These are phyloP conservation scores for Urosaurus nigricauda DNA, from an alignment of 2,797 vertebrate genomes.

Conservation along the genomic window DNA sequence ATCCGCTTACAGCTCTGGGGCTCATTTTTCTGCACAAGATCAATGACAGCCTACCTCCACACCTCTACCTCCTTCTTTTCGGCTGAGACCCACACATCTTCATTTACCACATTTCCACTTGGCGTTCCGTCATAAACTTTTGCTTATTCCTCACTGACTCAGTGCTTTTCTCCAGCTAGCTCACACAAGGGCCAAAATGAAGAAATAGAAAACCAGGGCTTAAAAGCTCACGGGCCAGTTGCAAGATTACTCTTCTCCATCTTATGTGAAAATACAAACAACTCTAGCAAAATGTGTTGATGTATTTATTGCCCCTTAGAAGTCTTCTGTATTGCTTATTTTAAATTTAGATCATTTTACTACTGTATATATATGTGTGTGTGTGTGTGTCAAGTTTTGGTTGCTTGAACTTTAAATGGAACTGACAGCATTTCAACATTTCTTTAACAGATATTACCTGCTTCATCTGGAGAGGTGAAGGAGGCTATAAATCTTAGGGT, in stretches of 20 bases:
- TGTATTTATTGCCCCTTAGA: not conserved
- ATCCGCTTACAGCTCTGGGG: constrained; percentile 19
- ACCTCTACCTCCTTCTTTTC: not conserved
- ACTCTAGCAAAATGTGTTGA: too few relatives aligned
- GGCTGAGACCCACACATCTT: not conserved
- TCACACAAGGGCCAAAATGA: not conserved
- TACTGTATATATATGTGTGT: too few relatives aligned
- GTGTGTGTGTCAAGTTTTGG: too few relatives aligned
- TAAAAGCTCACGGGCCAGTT: not conserved
- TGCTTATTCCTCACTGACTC: constrained; percentile 35
- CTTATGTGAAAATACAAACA: not conserved
- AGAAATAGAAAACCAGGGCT: constrained; percentile 3
- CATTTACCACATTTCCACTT: not conserved
- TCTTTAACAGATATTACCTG: not conserved
- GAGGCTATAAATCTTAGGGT: not conserved
- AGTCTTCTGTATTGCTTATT: not conserved
- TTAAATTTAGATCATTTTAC: not conserved
- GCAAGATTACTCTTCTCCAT: not conserved
- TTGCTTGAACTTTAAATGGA: not conserved
- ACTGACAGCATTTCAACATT: not conserved
- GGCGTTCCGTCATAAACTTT: constrained; percentile 13
- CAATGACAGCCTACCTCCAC: not conserved
- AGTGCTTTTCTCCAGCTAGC: constrained; percentile 32
- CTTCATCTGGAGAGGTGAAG: not conserved
- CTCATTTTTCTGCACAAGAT: constrained; percentile 21